A percentile compares a stretch with the other conserved stretches of the same genome.
Evolutionary conservation across 23 tunicate species (phyloP).

Genomic region (Styela clava): DNA sequence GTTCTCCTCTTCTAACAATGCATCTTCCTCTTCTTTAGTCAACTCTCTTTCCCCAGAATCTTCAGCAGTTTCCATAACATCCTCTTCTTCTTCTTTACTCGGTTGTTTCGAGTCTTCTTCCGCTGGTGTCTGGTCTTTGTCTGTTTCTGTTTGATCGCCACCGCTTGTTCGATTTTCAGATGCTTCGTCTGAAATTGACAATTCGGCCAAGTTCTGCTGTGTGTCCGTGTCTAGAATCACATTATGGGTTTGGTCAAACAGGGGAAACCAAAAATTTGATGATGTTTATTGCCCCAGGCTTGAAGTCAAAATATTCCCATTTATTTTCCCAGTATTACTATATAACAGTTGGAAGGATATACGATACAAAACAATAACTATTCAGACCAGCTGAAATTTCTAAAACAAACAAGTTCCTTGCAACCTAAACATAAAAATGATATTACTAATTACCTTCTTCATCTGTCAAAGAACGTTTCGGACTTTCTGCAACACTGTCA

Average conservation of each 20-base stretch:
- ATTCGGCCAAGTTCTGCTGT: slow-evolving; percentile 70
- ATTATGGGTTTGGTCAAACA: neutral
- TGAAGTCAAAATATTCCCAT: neutral
- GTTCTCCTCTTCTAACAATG: slow-evolving; percentile 25
- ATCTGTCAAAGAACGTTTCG: slow-evolving; percentile 73
- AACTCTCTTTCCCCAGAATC: neutral
- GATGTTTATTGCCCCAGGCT: neutral
- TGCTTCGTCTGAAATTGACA: slow-evolving; percentile 41
- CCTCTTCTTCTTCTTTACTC: neutral
- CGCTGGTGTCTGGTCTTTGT: neutral
- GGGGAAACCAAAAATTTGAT: neutral
- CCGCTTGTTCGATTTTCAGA: slow-evolving; percentile 15
- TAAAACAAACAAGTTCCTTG: no score
- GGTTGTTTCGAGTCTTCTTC: neutral
- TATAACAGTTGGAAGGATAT: no score
- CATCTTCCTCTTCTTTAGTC: slow-evolving; percentile 10
- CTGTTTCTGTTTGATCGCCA: neutral
- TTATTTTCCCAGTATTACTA: no score
- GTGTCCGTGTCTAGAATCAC: slow-evolving; percentile 46
- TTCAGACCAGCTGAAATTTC: no score
- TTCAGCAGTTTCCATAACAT: neutral
- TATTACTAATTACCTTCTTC: slow-evolving; percentile 56
- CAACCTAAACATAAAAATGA: no score
- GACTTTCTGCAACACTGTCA: slow-evolving; percentile 67
- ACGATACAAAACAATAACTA: no score